A percentile compares a stretch with the other conserved stretches of the same genome.
Conservation (phyloP, 2,888 invertebrate genomes). For the Caenorhabditis drosophilae region DNA sequence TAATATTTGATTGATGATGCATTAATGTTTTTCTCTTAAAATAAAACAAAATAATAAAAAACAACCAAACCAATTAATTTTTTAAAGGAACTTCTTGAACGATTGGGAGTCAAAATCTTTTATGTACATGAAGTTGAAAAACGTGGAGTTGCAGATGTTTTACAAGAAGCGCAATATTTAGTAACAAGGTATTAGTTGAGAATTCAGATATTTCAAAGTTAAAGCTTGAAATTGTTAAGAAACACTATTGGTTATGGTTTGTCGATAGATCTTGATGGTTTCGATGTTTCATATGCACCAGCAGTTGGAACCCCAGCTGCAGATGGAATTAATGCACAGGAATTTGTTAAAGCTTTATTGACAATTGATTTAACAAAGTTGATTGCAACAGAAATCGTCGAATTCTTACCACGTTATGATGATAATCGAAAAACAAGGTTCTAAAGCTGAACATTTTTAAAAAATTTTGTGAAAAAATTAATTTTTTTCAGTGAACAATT, state of each 20-base stretch:
- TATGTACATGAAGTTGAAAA: slow-evolving; percentile 57
- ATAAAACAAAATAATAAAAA: no score
- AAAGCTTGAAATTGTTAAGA: slow-evolving; percentile 26
- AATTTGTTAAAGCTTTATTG: slow-evolving; percentile 59
- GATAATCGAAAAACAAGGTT: slow-evolving; percentile 50
- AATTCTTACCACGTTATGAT: slow-evolving; percentile 58
- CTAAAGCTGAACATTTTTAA: not conserved
- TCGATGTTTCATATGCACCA: slow-evolving; percentile 57
- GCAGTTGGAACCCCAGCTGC: slow-evolving; percentile 61
- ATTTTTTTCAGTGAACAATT: slow-evolving; percentile 53
- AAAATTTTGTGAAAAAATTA: not conserved
- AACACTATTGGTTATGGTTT: slow-evolving; percentile 59
- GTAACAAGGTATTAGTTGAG: slow-evolving; percentile 43
- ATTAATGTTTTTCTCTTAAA: no score
- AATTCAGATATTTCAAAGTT: no score
- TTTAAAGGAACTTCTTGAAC: slow-evolving; percentile 55
- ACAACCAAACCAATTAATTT: no score
- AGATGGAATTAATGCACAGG: slow-evolving; percentile 58
- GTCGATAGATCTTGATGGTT: slow-evolving; percentile 63
- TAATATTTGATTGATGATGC: no score
- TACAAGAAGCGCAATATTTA: slow-evolving; percentile 58
- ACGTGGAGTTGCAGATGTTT: slow-evolving; percentile 53
- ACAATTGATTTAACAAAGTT: slow-evolving; percentile 53
- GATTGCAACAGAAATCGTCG: slow-evolving; percentile 61
- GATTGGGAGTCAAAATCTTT: slow-evolving; percentile 59